These are phyloP conservation scores for Steinernema carpocapsae DNA, from an alignment of 2,888 invertebrate species.

Conservation along the genomic window DNA sequence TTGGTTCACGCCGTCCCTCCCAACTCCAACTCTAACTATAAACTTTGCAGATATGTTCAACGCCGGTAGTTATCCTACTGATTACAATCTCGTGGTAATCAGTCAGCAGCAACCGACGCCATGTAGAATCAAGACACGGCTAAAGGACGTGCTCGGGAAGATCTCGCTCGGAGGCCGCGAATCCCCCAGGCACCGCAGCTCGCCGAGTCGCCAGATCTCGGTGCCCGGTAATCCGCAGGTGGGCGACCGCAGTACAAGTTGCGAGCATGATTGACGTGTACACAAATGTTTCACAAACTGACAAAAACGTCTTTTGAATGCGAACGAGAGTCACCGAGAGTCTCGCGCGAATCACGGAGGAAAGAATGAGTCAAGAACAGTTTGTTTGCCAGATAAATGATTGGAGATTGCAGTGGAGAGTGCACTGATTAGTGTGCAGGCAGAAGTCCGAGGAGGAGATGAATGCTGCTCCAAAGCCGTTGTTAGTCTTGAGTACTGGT, in stretches of 20 bases:
- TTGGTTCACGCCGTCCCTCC: background rate
- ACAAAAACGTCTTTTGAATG: background rate
- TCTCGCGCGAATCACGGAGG: background rate
- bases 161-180: slow-evolving; percentile 27
- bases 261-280: slow-evolving; percentile 12
- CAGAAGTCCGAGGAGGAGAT: background rate
- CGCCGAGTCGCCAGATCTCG: slow-evolving; percentile 26
- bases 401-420: slow-evolving; percentile 1
- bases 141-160: slow-evolving; percentile 24
- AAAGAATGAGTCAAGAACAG: slow-evolving; percentile 16
- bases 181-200: slow-evolving; percentile 19
- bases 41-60: slow-evolving; percentile 28
- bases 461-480: slow-evolving; percentile 15
- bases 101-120: background rate
- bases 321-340: background rate
- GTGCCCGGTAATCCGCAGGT: background rate
- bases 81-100: slow-evolving; percentile 27
- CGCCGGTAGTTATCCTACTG: slow-evolving; percentile 10
- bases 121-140: background rate
- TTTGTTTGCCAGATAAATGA: slow-evolving; percentile 5
- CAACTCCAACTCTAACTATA: slow-evolving; percentile 4
- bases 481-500: slow-evolving; percentile 33
- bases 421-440: slow-evolving; percentile 22
- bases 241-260: background rate
- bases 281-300: slow-evolving; percentile 2